These are phyloP conservation scores for Origma solitaria DNA, from an alignment of 2,113 vertebrate genomes.

Conservation along the genomic window DNA sequence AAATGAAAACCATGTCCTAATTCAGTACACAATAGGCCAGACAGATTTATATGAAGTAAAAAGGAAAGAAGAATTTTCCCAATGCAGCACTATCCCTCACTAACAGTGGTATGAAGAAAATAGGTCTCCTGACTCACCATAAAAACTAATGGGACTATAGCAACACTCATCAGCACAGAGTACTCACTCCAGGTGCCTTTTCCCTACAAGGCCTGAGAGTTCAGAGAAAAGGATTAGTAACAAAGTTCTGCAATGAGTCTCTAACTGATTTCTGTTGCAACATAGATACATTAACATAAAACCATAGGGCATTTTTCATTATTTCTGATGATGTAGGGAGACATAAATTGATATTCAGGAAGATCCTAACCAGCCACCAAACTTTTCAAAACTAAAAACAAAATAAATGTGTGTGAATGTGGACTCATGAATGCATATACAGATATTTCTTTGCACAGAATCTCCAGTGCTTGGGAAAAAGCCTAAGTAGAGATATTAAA, in stretches of 20 bases:
- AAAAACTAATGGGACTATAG: neutral
- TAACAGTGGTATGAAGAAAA: neutral
- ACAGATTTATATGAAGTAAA: neutral
- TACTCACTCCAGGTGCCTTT: neutral
- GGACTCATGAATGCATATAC: neutral
- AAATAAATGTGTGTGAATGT: neutral
- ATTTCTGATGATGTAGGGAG: neutral
- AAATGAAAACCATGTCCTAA: neutral
- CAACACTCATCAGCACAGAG: neutral
- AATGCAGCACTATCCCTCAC: neutral
- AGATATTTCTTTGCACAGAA: neutral
- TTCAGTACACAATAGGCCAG: neutral
- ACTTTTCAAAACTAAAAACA: neutral
- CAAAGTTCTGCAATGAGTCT: neutral
- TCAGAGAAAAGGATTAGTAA: neutral
- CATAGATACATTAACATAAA: neutral
- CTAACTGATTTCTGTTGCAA: neutral
- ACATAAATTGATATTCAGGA: neutral
- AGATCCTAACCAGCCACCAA: neutral
- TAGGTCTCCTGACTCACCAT: neutral
- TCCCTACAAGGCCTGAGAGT: neutral
- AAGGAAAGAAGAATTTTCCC: neutral
- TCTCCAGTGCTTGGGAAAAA: neutral
- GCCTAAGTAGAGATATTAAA: neutral
- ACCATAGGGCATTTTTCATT: neutral